Evolutionary conservation across 2,888 invertebrate genomes (phyloP).

Genomic region (Stramonita haemastoma): DNA sequence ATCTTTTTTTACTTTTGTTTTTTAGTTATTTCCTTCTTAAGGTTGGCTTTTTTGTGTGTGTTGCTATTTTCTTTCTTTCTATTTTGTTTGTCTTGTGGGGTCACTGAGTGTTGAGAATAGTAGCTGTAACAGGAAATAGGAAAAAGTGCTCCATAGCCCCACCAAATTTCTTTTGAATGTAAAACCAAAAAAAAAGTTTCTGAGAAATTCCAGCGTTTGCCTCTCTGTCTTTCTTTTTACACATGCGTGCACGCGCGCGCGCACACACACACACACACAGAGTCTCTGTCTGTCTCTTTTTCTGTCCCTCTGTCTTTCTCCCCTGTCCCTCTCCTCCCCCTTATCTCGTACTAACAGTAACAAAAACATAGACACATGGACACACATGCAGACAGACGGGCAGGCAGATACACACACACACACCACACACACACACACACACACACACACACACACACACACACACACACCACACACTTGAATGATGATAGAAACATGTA

Average conservation of each 20-base stretch:
- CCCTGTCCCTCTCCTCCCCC: too few relatives aligned
- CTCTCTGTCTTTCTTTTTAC: not conserved
- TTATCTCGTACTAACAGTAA: too few relatives aligned
- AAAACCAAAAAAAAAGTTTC: not conserved
- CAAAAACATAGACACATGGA: not conserved
- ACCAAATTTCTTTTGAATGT: too few relatives aligned
- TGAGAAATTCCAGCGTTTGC: not conserved
- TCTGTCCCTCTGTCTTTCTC: too few relatives aligned
- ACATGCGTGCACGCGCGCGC: not conserved
- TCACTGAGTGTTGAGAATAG: not conserved
- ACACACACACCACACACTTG: not conserved
- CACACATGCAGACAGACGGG: not conserved
- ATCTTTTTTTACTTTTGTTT: too few relatives aligned
- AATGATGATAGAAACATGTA: too few relatives aligned
- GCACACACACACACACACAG: not conserved
- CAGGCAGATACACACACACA: not conserved
- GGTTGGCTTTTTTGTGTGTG: too few relatives aligned
- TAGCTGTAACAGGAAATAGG: not conserved
- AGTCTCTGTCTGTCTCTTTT: not conserved
- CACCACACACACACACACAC: not conserved
- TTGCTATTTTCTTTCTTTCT: too few relatives aligned
- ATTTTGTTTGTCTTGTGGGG: too few relatives aligned
- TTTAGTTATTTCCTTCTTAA: too few relatives aligned
- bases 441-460: not conserved
- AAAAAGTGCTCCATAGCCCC: not conserved